phyloP scores from a whole-genome alignment of 2,113 vertebrate species.

The Nasalis larvatus region DNA sequence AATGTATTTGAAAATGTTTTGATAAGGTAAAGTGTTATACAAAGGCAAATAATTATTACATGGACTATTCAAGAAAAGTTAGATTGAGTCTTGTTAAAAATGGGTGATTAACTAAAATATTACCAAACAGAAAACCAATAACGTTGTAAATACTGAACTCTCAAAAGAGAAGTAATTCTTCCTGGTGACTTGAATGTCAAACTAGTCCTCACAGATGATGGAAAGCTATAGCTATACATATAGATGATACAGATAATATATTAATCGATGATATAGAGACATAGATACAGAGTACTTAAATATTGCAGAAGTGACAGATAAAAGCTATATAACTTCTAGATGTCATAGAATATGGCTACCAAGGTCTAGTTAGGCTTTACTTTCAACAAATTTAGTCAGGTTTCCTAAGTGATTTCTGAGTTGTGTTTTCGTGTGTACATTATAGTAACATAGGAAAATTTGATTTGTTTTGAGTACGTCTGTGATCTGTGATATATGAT shows the following conservation, averaged over 20 bases:
- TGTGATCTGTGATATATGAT: conserved; percentile 13
- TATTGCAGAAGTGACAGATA: neutral
- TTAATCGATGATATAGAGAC: neutral
- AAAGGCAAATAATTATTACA: neutral
- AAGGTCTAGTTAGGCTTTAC: neutral
- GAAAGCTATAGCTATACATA: neutral
- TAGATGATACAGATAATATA: neutral
- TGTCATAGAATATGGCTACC: neutral
- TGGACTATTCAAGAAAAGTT: neutral
- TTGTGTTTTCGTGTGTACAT: neutral
- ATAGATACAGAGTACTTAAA: neutral
- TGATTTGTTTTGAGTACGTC: conserved; percentile 42
- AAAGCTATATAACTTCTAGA: conserved; percentile 8
- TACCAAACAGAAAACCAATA: neutral
- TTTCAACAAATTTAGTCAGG: conserved; percentile 26
- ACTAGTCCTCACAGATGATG: neutral
- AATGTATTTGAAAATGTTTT: neutral
- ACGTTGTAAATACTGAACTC: neutral
- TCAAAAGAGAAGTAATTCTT: neutral
- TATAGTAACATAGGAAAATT: neutral
- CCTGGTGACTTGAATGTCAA: neutral
- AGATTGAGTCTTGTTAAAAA: neutral
- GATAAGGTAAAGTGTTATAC: neutral
- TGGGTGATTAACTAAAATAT: neutral
- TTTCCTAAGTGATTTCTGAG: neutral